Base-by-base conservation (phyloP, 2,113 vertebrate species). In the Formicarius rufipectus region DNA sequence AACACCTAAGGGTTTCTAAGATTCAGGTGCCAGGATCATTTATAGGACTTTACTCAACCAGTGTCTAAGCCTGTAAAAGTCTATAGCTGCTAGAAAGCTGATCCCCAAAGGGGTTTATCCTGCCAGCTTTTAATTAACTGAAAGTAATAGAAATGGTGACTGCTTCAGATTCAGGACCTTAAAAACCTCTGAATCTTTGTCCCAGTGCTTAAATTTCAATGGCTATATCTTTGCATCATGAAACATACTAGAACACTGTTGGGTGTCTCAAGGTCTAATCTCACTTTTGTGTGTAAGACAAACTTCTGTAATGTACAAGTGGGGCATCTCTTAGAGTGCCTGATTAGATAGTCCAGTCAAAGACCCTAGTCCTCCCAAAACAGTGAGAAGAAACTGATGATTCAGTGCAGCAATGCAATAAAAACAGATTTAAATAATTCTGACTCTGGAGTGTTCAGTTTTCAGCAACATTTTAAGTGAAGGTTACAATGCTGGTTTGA, bases 91-190 rank as follows among this genome's bases (percentile, higher is more conserved):
- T 86, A 42, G 58, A 83, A 94, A 62, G 28, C 31, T 95, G 94
- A 93, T 88, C 50, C 59, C 63, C 79, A 71, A 63, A 88, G 67
- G 91, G 21, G 71, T 83, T 94, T 86, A 63, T 52, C n/a, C 45
- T 90, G 28, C 21, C 5, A 24, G 37, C 23, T 80, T 90, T 92
- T 96, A 95, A 90, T 97, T 94, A 93, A 90, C 37, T 74, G 50
- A 74, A 55, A 85, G 39, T 74, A 88, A 77, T 67, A 84, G 74
- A 91, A 91, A 49, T 31, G 23, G 49, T 77, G 63, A 73, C 8
- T 67, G n/a, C 27, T 91, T 92, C 78, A 93, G 66, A 72, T 75
- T 89, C 50, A 74, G 37, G 45, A 80, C 39, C 31, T 90, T 71
- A 77, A 86, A 90, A 93, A 50, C 3, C 16, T 49, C 40, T 52